Conservation (phyloP, 2,888 invertebrate genomes). For the Lasioglossum figueresi region DNA sequence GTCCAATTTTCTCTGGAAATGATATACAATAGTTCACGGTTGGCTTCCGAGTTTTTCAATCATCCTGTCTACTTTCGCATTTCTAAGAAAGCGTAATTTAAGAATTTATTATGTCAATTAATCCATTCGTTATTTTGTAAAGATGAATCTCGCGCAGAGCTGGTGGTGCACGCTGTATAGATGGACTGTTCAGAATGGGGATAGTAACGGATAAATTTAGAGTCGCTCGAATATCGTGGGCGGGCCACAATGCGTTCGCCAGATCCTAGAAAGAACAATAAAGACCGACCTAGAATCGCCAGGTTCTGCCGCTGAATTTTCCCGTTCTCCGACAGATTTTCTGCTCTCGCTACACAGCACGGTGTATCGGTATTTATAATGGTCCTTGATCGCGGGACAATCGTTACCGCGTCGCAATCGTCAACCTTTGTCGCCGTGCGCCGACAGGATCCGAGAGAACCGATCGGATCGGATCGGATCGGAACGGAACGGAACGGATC, state of each 20-base stretch:
- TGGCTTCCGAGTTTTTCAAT: too few relatives aligned
- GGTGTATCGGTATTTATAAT: constrained; percentile 50
- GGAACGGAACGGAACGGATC: background rate
- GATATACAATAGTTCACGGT: too few relatives aligned
- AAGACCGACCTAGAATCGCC: background rate
- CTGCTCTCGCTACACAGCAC: background rate
- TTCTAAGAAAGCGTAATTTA: background rate
- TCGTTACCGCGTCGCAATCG: constrained; percentile 50
- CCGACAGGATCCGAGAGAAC: constrained; percentile 30
- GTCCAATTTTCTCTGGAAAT: too few relatives aligned
- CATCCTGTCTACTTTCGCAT: too few relatives aligned
- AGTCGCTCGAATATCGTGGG: background rate
- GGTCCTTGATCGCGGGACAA: constrained; percentile 59
- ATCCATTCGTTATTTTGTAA: background rate
- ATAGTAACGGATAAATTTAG: background rate
- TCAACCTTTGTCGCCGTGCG: constrained; percentile 59
- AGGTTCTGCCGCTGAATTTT: background rate
- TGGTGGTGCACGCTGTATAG: background rate
- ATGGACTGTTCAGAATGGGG: background rate
- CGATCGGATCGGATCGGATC: background rate
- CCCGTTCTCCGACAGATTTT: constrained; percentile 27
- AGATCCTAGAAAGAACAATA: background rate
- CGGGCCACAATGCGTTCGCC: constrained; percentile 7
- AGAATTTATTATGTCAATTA: background rate
- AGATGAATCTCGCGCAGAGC: background rate